phyloP scores from a whole-genome alignment of 2,113 vertebrate genomes.

The Helogale parvula region DNA sequence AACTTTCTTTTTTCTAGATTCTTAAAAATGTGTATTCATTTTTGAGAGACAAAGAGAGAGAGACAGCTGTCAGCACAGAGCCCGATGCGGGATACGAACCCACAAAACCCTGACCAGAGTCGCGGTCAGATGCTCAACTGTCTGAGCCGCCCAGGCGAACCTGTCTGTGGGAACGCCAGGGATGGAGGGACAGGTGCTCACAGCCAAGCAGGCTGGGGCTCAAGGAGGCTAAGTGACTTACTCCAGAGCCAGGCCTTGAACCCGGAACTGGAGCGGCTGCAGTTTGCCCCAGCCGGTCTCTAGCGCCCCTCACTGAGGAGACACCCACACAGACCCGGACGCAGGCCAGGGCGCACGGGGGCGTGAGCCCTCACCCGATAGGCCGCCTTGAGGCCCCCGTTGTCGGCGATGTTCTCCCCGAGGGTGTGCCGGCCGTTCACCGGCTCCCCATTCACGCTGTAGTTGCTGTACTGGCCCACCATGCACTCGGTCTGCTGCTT shows the following conservation, averaged over 20 bases:
- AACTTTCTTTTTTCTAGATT: too few species aligned
- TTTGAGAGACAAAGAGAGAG: too few species aligned
- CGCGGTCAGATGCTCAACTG: too few species aligned
- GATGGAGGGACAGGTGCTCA: too few species aligned
- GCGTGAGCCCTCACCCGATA: constrained; percentile 89
- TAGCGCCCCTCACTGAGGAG: rapidly evolving
- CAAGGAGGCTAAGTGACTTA: not conserved
- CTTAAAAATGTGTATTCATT: too few species aligned
- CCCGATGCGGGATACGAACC: too few species aligned
- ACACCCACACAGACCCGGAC: not conserved
- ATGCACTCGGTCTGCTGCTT: constrained; percentile 95
- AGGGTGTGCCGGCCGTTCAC: constrained; percentile 96
- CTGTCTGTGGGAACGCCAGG: not conserved
- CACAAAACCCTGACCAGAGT: too few species aligned
- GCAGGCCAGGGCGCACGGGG: rapidly evolving
- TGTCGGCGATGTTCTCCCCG: constrained; percentile 98
- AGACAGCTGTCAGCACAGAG: too few species aligned
- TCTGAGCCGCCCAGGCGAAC: too few species aligned
- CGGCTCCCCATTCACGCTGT: constrained; percentile 92
- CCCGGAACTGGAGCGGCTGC: rapidly evolving
- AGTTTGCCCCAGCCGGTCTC: rapidly evolving
- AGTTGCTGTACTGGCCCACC: constrained; percentile 96
- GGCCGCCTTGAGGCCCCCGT: constrained; percentile 96
- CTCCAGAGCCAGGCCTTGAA: not conserved
- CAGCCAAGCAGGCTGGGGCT: not conserved